A percentile compares a stretch with the other conserved stretches of the same genome.
Evolutionary conservation across 2,888 invertebrate genomes (phyloP).

Genomic region (Drosophila pegasa): DNA sequence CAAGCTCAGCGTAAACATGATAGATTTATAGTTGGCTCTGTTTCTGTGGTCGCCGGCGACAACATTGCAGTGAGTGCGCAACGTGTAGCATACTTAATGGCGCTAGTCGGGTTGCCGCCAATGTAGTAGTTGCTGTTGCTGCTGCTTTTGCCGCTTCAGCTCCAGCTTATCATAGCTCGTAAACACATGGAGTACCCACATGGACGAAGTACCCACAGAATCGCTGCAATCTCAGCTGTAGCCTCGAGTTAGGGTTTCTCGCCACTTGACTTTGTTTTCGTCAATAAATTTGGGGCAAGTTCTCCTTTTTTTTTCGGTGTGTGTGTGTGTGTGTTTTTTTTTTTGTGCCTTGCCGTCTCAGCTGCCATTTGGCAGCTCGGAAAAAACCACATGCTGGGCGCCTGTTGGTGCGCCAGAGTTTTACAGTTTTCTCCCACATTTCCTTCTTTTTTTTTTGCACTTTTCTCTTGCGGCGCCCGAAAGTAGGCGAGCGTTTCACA

Average conservation of each 20-base stretch:
- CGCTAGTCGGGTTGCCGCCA: slow-evolving; percentile 34
- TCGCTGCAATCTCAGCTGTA: slow-evolving; percentile 55
- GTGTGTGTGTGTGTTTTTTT: slow-evolving; percentile 1
- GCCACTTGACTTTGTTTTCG: slow-evolving; percentile 75
- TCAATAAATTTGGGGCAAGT: slow-evolving; percentile 71
- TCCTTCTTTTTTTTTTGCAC: slow-evolving; percentile 24
- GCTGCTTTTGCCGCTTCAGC: slow-evolving; percentile 23
- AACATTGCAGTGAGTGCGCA: slow-evolving; percentile 60
- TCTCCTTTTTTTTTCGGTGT: slow-evolving; percentile 11
- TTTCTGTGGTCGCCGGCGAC: slow-evolving; percentile 58
- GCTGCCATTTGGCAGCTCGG: slow-evolving; percentile 48
- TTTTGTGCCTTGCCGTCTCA: slow-evolving; percentile 24
- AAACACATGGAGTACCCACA: slow-evolving; percentile 67
- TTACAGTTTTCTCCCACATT: slow-evolving; percentile 52
- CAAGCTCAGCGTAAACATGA: slow-evolving; percentile 74
- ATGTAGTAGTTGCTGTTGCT: slow-evolving; percentile 8
- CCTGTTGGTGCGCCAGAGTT: slow-evolving; percentile 67
- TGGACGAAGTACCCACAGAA: slow-evolving; percentile 38
- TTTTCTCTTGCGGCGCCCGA: slow-evolving; percentile 28
- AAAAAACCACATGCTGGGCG: slow-evolving; percentile 66
- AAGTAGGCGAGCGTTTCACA: slow-evolving; percentile 52
- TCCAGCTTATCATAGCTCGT: slow-evolving; percentile 71
- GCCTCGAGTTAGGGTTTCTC: slow-evolving; percentile 38
- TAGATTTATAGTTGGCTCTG: slow-evolving; percentile 73
- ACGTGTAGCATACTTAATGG: slow-evolving; percentile 73